Conservation (phyloP, 2,888 invertebrate species). For the Mesodorylaimus sp. region DNA sequence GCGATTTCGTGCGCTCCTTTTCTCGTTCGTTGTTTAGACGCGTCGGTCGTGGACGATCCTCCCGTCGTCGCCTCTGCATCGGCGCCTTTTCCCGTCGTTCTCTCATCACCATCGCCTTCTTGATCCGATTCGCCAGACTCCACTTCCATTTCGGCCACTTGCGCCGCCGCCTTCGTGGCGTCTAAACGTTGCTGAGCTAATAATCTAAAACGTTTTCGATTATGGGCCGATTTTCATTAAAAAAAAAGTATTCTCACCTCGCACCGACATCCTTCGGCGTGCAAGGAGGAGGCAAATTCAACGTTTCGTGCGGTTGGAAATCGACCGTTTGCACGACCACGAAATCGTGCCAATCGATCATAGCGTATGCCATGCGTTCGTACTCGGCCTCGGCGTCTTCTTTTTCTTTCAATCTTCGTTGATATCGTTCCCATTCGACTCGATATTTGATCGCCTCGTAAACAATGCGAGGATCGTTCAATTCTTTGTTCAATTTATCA, state of each 20-base stretch:
- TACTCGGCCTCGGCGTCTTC: constrained; percentile 88
- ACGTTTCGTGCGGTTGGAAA: constrained; percentile 75
- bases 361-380: constrained; percentile 70
- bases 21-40: constrained; percentile 9
- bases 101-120: constrained; percentile 2
- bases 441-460: constrained; percentile 71
- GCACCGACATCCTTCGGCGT: constrained; percentile 40
- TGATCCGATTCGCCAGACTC: constrained; percentile 16
- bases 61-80: background rate
- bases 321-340: constrained; percentile 99
- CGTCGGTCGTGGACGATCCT: too few species aligned
- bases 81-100: constrained; percentile 6
- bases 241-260: background rate
- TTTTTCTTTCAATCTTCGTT: constrained; percentile 70
- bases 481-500: constrained; percentile 18
- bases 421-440: constrained; percentile 87
- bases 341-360: constrained; percentile 99
- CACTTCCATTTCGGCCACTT: constrained; percentile 26
- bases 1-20: constrained; percentile 14
- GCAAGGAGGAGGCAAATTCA: constrained; percentile 37
- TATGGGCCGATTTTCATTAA: background rate
- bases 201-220: constrained; percentile 21
- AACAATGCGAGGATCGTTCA: constrained; percentile 12
- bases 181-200: constrained; percentile 34
- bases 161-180: constrained; percentile 17